Percentiles rank a stretch among this genome's conserved stretches.
Conservation (phyloP, 2,797 vertebrate species). For the Aplochiton taeniatus region DNA sequence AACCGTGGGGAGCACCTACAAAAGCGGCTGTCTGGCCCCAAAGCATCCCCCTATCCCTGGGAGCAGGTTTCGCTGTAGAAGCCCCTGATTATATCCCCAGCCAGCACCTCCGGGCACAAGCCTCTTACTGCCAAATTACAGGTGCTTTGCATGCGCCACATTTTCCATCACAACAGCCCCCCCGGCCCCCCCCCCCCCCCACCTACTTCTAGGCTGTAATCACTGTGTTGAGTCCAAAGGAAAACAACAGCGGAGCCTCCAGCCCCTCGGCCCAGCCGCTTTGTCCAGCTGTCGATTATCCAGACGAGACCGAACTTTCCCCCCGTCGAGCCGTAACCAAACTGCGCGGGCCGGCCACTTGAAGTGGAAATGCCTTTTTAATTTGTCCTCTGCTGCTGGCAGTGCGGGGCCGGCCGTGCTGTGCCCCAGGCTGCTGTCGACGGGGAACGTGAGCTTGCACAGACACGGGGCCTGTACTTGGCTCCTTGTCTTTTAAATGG, state of each 20-base stretch:
- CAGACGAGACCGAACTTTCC: slow-evolving; percentile 26
- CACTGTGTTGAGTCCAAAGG: slow-evolving; percentile 49
- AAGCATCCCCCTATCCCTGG: not conserved
- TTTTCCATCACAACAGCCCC: slow-evolving; percentile 45
- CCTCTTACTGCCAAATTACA: slow-evolving; percentile 70
- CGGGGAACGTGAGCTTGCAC: slow-evolving; percentile 22
- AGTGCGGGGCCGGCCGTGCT: slow-evolving; percentile 36
- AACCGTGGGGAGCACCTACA: not conserved
- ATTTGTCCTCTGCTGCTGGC: slow-evolving; percentile 34
- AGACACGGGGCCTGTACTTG: not conserved
- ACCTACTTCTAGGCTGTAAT: slow-evolving; percentile 55
- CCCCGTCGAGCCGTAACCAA: slow-evolving; percentile 17
- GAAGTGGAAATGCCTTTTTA: slow-evolving; percentile 41
- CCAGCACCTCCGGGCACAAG: slow-evolving; percentile 53
- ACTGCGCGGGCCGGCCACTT: slow-evolving; percentile 29
- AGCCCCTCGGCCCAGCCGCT: slow-evolving; percentile 26
- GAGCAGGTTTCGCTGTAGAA: not conserved
- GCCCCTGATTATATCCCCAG: slow-evolving; percentile 48
- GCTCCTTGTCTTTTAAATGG: not conserved
- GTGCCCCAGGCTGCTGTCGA: slow-evolving; percentile 30
- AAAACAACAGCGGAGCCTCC: slow-evolving; percentile 43
- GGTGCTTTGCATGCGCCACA: slow-evolving; percentile 57
- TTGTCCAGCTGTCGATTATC: slow-evolving; percentile 28
- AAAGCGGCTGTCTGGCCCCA: too few species aligned
- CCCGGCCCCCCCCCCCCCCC: slow-evolving; percentile 3